phyloP scores from a whole-genome alignment of 2,113 vertebrate species.

The Mobula hypostoma region DNA sequence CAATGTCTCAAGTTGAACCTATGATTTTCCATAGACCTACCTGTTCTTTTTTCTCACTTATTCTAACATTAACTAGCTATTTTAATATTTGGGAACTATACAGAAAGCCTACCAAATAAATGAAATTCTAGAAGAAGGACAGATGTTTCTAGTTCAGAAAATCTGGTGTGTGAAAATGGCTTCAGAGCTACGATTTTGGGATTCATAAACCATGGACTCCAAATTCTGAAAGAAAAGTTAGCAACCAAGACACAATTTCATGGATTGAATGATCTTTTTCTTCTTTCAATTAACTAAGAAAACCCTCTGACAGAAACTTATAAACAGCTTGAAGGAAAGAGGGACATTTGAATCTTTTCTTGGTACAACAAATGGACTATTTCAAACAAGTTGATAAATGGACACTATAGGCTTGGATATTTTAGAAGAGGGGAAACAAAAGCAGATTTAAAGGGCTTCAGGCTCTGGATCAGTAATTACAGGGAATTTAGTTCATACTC shows the following conservation, averaged over 20 bases:
- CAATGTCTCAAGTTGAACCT: background rate
- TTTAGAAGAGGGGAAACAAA: background rate
- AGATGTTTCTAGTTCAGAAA: background rate
- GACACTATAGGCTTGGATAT: background rate
- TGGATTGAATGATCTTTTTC: no score
- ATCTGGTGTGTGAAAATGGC: background rate
- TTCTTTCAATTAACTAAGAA: background rate
- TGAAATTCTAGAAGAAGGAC: background rate
- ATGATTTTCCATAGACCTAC: background rate
- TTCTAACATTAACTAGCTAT: background rate
- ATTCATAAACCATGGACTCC: background rate
- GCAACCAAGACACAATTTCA: background rate
- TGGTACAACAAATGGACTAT: background rate
- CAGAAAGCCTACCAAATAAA: background rate
- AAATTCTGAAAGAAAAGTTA: background rate
- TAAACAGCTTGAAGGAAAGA: background rate
- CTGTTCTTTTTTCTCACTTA: background rate
- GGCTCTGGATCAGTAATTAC: background rate
- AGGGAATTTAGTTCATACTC: conserved; percentile 58
- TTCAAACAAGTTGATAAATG: background rate
- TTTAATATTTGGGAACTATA: background rate
- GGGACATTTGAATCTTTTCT: background rate
- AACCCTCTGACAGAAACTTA: no score
- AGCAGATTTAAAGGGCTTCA: background rate
- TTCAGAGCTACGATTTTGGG: background rate